Percentiles rank a stretch among this genome's conserved stretches.
phyloP scores from a whole-genome alignment of 2,113 vertebrate species.

The Nothoprocta perdicaria region DNA sequence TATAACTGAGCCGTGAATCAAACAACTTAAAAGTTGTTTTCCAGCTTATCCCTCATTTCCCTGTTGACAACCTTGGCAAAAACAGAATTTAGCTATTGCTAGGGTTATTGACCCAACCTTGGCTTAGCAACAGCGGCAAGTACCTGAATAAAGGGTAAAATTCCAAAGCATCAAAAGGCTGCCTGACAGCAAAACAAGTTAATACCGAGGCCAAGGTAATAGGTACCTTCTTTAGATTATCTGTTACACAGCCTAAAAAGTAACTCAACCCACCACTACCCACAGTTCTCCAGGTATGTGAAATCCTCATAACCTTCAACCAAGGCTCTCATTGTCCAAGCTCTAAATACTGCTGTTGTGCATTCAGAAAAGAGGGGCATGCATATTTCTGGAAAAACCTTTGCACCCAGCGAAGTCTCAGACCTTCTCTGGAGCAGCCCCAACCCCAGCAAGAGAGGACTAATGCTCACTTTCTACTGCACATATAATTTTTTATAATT shows the following conservation, averaged over 20 bases:
- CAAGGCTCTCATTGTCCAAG: background rate
- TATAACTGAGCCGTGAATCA: background rate
- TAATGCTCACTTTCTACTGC: background rate
- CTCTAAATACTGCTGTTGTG: accelerated
- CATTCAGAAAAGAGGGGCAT: background rate
- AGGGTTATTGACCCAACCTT: background rate
- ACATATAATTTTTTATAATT: background rate
- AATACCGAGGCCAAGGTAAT: background rate
- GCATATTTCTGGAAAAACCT: background rate
- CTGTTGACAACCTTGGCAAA: background rate
- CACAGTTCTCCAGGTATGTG: background rate
- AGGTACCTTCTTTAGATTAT: background rate
- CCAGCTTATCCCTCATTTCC: background rate
- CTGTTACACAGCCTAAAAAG: background rate
- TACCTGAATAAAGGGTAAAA: background rate
- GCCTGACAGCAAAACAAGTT: background rate
- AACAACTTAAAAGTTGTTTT: background rate
- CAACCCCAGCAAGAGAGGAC: background rate
- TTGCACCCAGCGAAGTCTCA: background rate
- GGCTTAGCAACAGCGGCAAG: background rate
- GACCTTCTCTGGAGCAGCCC: background rate
- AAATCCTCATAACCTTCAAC: background rate
- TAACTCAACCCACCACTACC: background rate
- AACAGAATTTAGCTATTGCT: background rate
- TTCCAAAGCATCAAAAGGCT: background rate